Base-by-base conservation (phyloP, 2,888 invertebrate species). In the Tetropium fuscum region DNA sequence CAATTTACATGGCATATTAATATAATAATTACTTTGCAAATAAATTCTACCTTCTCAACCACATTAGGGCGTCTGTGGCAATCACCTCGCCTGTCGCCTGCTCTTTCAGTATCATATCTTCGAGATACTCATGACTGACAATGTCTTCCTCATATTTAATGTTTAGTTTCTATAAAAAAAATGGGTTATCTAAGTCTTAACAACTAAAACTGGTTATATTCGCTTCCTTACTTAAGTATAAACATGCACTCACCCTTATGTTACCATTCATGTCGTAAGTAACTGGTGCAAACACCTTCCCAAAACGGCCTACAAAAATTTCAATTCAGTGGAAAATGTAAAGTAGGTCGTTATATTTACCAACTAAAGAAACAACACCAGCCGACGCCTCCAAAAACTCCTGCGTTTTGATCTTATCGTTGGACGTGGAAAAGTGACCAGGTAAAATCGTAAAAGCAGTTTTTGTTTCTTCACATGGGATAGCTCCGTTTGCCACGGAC, bases 231-330 rank as follows among this genome's bases (percentile, higher is more conserved):
- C n/a, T n/a, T n/a, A n/a, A n/a, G n/a, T n/a, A 20, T 6, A 40
- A 25, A 41, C 7, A 15, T 10, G 1, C 53, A 80, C 84, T 86
- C 83, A 91, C 92, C 78, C 87, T 85, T 68, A 93, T 88, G 80
- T 93, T 93, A 71, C 89, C 89, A 81, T 87, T 87, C 87, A 93
- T 90, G 74, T 93, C 93, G 79, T 86, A 86, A 72, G 88, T 89
- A 32, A 93, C 88, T 18, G 92, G 90, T 40, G 87, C 84, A 80
- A 92, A 92, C 10, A 88, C 82, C 80, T 87, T 89, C 47, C 93
- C 93, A 76, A 93, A 87, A 68, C 86, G 85, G 73, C 91, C 92
- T 91, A 83, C 66, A 85, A 85, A 13, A 13, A 36, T 36, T 13
- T 11, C 0, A 10, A 7, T n/a, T 34, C 41, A 54, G 10, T 20